phyloP scores from a whole-genome alignment of 2,888 invertebrate species.

The Caradrina clavipalpis region DNA sequence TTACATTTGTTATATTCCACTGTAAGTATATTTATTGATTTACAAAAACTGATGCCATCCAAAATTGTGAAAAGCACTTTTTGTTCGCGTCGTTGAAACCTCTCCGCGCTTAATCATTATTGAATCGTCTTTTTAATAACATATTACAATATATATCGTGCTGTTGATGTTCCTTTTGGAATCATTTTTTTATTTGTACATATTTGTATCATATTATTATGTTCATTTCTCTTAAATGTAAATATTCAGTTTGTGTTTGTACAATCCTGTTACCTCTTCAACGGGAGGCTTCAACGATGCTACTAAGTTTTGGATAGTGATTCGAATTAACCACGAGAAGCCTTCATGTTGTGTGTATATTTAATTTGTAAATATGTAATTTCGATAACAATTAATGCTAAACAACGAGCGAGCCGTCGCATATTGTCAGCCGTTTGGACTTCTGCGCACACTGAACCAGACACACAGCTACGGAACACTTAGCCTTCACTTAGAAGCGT shows the following conservation, averaged over 20 bases:
- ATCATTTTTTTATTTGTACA: conserved; percentile 81
- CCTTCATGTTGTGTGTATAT: conserved; percentile 84
- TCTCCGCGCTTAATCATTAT: conserved; percentile 64
- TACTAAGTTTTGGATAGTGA: conserved; percentile 75
- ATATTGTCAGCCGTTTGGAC: conserved; percentile 83
- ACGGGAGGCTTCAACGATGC: conserved; percentile 78
- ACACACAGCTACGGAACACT: conserved; percentile 58
- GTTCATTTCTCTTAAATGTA: conserved; percentile 63
- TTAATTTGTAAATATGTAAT: conserved; percentile 88
- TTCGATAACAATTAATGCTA: conserved; percentile 85
- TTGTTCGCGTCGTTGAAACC: conserved; percentile 75
- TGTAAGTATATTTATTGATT: conserved; percentile 71
- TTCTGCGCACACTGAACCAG: conserved; percentile 84
- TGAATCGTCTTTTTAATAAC: conserved; percentile 48
- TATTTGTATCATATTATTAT: conserved; percentile 78
- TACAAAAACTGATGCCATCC: conserved; percentile 80
- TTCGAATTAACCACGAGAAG: conserved; percentile 82
- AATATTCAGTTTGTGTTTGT: conserved; percentile 68
- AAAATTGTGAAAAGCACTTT: conserved; percentile 69
- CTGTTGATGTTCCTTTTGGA: conserved; percentile 66
- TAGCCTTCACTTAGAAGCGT: conserved; percentile 61
- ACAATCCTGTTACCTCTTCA: conserved; percentile 49
- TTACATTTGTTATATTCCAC: conserved; percentile 76
- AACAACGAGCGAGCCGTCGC: conserved; percentile 86
- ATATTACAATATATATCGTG: conserved; percentile 59